Evolutionary conservation across 2,888 invertebrate species (phyloP).

Genomic region (Glyphotaelius pellucidus): DNA sequence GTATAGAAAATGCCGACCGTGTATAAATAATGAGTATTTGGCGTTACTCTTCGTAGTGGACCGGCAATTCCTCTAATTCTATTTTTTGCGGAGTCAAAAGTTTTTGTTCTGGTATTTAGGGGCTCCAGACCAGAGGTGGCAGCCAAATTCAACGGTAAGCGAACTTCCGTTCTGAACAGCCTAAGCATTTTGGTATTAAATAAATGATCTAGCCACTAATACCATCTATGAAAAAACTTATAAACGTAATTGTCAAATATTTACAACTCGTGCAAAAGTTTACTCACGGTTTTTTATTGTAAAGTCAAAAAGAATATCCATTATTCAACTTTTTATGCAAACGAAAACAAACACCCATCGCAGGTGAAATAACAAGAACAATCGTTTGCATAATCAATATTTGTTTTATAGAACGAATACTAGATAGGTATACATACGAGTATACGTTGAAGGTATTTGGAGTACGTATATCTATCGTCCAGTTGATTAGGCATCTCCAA

Average conservation of each 20-base stretch:
- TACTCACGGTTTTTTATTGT: constrained; percentile 12
- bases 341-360: not conserved
- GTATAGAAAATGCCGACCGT: too few relatives aligned
- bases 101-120: not conserved
- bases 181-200: not conserved
- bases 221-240: not conserved
- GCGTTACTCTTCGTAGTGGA: too few relatives aligned
- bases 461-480: too few relatives aligned
- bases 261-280: not conserved
- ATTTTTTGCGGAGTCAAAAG: not conserved
- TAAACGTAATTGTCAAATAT: constrained; percentile 29
- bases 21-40: too few relatives aligned
- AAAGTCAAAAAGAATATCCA: constrained; percentile 24
- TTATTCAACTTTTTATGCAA: constrained; percentile 12
- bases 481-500: too few relatives aligned
- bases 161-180: not conserved
- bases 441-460: too few relatives aligned
- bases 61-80: too few relatives aligned
- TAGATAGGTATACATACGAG: not conserved
- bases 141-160: not conserved
- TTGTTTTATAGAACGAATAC: not conserved
- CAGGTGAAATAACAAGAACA: constrained; percentile 23
- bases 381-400: constrained; percentile 23
- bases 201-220: not conserved
- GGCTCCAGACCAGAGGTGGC: not conserved